phyloP scores from a whole-genome alignment of 2,888 invertebrate genomes.

The Epinotia demarniana region DNA sequence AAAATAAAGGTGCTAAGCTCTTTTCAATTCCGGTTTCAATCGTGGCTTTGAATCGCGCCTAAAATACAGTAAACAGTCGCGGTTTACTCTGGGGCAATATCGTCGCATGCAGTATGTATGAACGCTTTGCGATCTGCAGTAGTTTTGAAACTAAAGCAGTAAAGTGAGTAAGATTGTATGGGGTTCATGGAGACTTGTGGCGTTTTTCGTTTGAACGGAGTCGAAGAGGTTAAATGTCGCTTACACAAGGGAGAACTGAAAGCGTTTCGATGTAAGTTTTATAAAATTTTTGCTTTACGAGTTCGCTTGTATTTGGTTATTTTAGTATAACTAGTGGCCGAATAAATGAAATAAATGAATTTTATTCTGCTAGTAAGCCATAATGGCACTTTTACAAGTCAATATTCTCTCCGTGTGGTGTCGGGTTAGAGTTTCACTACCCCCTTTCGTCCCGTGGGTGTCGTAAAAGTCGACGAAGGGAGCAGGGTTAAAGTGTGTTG shows the following conservation, averaged over 20 bases:
- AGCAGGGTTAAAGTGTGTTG: too few species aligned
- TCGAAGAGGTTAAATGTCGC: conserved; percentile 2
- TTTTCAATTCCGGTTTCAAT: conserved; percentile 19
- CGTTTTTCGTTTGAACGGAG: not conserved
- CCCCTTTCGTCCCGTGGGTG: too few species aligned
- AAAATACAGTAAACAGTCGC: conserved; percentile 30
- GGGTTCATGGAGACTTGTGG: not conserved
- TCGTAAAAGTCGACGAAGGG: too few species aligned
- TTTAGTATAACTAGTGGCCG: not conserved
- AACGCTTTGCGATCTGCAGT: conserved; percentile 41
- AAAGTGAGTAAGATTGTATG: not conserved
- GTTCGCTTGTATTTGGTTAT: not conserved
- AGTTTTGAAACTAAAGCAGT: not conserved
- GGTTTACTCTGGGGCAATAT: conserved; percentile 50
- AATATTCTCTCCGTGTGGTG: too few species aligned
- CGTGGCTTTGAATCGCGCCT: conserved; percentile 12
- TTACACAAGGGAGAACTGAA: conserved; percentile 4
- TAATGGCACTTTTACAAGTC: too few species aligned
- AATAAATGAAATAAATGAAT: not conserved
- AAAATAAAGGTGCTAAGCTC: conserved; percentile 5
- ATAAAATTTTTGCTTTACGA: not conserved
- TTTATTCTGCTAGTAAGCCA: too few species aligned
- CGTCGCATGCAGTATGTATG: conserved; percentile 53
- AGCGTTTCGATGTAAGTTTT: conserved; percentile 20
- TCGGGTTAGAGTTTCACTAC: too few species aligned